phyloP scores from a whole-genome alignment of 2,113 vertebrate genomes.

The Cololabis saira region DNA sequence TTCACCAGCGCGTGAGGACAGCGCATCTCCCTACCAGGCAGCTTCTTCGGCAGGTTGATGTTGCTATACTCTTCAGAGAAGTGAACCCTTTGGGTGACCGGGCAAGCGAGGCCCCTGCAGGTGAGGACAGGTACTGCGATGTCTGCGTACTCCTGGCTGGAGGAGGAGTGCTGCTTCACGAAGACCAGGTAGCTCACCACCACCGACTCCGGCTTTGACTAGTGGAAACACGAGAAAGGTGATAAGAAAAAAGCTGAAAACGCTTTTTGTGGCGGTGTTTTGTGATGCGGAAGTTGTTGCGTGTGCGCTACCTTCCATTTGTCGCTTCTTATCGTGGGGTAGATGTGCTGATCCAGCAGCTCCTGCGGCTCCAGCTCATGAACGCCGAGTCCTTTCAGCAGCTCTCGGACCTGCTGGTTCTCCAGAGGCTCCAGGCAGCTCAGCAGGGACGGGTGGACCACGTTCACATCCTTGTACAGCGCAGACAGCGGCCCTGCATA shows the following conservation, averaged over 20 bases:
- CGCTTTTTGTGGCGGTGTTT: background rate
- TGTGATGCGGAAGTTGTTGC: background rate
- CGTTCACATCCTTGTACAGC: slow-evolving; percentile 77
- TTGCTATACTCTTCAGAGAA: slow-evolving; percentile 81
- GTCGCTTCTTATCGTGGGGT: slow-evolving; percentile 69
- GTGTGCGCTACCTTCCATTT: slow-evolving; percentile 78
- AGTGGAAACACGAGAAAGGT: background rate
- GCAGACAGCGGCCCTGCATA: slow-evolving; percentile 65
- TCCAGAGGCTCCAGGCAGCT: slow-evolving; percentile 77
- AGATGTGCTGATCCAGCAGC: slow-evolving; percentile 82
- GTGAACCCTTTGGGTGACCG: slow-evolving; percentile 70
- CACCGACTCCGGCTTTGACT: slow-evolving; percentile 75
- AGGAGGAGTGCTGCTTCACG: slow-evolving; percentile 79
- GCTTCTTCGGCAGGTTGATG: slow-evolving; percentile 68
- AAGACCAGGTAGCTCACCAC: slow-evolving; percentile 83
- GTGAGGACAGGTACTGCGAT: slow-evolving; percentile 77
- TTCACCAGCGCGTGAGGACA: too few species aligned
- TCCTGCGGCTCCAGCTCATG: slow-evolving; percentile 81
- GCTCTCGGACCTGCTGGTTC: slow-evolving; percentile 80
- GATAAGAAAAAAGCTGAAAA: background rate
- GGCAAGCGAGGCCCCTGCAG: slow-evolving; percentile 76
- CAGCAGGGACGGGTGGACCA: slow-evolving; percentile 76
- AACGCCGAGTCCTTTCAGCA: slow-evolving; percentile 78
- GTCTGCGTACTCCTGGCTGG: slow-evolving; percentile 62
- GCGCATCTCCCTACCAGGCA: slow-evolving; percentile 71